phyloP scores from a whole-genome alignment of 2,113 vertebrate genomes.

The Hassar affinis region DNA sequence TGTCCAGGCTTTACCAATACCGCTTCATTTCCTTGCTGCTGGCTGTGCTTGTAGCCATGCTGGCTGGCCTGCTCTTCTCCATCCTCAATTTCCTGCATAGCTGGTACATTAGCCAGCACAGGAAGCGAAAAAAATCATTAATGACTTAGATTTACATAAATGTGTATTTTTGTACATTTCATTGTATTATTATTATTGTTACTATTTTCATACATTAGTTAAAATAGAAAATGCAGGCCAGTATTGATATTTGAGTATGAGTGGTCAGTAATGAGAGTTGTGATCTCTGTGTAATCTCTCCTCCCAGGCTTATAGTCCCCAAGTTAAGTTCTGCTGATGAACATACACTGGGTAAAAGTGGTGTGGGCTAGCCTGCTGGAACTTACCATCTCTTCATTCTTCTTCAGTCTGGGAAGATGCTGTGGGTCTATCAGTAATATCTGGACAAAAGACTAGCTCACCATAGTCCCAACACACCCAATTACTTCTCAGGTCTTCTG shows the following conservation, averaged over 20 bases:
- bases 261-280: neutral
- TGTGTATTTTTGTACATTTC: neutral
- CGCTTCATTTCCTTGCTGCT: constrained; percentile 62
- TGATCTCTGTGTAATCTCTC: constrained; percentile 3
- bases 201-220: neutral
- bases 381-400: constrained; percentile 56
- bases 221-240: neutral
- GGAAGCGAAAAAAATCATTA: neutral
- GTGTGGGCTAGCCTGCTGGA: constrained; percentile 64
- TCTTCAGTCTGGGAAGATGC: constrained; percentile 59
- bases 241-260: too few relatives aligned
- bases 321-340: constrained; percentile 65
- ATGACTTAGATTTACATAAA: neutral
- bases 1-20: constrained; percentile 63
- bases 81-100: constrained; percentile 67
- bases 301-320: constrained; percentile 65
- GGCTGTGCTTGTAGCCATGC: constrained; percentile 62
- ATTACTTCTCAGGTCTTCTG: neutral
- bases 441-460: constrained; percentile 47
- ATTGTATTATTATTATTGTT: neutral
- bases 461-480: neutral
- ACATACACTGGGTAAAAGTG: constrained; percentile 63
- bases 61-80: constrained; percentile 61
- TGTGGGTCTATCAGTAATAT: constrained; percentile 55
- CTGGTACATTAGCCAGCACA: constrained; percentile 51